Evolutionary conservation across 1,140 invertebrate species (phyloP).

Genomic region (Diorhabda carinulata): DNA sequence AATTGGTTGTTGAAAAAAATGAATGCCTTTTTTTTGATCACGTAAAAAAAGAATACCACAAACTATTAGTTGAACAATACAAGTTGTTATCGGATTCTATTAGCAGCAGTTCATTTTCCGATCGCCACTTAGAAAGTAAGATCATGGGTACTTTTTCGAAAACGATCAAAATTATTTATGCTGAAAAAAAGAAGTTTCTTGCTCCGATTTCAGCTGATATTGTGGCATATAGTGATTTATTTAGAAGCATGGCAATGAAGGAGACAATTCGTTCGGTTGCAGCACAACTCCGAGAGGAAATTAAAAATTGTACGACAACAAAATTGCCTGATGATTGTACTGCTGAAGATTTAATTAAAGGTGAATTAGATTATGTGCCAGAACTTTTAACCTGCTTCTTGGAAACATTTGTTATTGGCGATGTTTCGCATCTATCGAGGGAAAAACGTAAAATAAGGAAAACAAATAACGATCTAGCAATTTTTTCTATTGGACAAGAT

Average conservation of each 20-base stretch:
- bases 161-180: conserved; percentile 15
- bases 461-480: conserved; percentile 11
- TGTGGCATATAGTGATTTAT: conserved; percentile 14
- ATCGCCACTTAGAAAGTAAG: conserved; percentile 11
- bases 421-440: conserved; percentile 18
- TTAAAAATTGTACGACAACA: conserved; percentile 13
- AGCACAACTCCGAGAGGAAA: conserved; percentile 17
- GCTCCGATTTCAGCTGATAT: conserved; percentile 11
- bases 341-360: conserved; percentile 21
- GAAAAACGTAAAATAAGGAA: conserved; percentile 14
- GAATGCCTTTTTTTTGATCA: conserved; percentile 22
- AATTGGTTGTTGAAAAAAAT: conserved; percentile 15
- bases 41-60: conserved; percentile 20
- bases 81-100: conserved; percentile 16
- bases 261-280: conserved; percentile 17
- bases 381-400: conserved; percentile 22
- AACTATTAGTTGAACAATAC: conserved; percentile 16
- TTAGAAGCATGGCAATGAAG: conserved; percentile 16
- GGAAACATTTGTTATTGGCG: conserved; percentile 17
- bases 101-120: not conserved
- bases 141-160: conserved; percentile 13
- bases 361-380: conserved; percentile 18
- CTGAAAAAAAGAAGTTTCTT: conserved; percentile 10
- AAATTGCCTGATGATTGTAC: conserved; percentile 19
- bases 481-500: conserved; percentile 21